phyloP scores from a whole-genome alignment of 1,140 invertebrate species.

The Eriocheir sinensis region DNA sequence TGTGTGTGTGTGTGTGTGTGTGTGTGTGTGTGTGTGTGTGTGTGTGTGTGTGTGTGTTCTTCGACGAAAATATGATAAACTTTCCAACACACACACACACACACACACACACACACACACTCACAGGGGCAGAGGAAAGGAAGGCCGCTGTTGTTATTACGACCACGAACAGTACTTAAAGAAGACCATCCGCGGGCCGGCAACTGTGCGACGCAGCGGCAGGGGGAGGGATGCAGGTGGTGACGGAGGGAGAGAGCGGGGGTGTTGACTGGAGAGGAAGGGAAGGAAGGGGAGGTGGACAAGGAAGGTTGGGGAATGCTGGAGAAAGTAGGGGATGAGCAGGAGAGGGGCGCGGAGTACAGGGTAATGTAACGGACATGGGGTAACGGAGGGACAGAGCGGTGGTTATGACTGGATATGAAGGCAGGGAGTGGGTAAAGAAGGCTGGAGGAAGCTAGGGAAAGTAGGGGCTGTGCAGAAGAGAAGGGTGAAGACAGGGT shows the following conservation, averaged over 20 bases:
- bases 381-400: too few relatives aligned
- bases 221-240: neutral
- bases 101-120: conserved; percentile 10
- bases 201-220: neutral
- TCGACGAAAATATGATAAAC: too few relatives aligned
- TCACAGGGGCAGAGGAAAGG: neutral
- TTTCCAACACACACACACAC: neutral
- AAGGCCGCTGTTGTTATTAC: conserved; percentile 12
- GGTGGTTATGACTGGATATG: too few relatives aligned
- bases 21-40: too few relatives aligned
- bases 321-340: too few relatives aligned
- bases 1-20: too few relatives aligned
- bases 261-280: neutral
- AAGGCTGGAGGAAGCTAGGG: neutral
- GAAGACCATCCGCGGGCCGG: neutral
- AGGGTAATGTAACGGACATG: too few relatives aligned
- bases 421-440: neutral
- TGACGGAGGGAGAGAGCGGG: neutral
- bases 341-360: too few relatives aligned
- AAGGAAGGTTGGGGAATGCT: neutral
- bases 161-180: neutral
- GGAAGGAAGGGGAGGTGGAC: neutral
- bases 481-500: too few relatives aligned
- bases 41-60: too few relatives aligned
- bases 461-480: neutral